Evolutionary conservation across 2,113 vertebrate species (phyloP).

Genomic region (Bagarius yarrelli): DNA sequence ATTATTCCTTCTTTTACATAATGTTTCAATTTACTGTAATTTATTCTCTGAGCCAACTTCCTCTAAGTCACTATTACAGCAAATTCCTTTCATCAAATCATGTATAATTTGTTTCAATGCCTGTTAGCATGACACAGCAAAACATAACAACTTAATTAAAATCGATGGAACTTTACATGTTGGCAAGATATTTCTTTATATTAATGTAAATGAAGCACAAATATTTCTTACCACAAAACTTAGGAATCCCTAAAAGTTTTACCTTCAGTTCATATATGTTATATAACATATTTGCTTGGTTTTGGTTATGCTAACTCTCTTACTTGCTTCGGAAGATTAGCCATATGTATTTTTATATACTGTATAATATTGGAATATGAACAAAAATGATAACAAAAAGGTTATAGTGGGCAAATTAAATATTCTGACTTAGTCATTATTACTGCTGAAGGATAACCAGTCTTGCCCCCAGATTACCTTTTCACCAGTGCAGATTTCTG

Average conservation of each 20-base stretch:
- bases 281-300: no score
- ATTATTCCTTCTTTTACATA: not conserved
- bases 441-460: not conserved
- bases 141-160: not conserved
- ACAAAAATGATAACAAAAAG: no score
- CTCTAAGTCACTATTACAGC: not conserved
- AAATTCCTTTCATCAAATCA: not conserved
- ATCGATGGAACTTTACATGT: not conserved
- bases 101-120: not conserved
- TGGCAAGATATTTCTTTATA: not conserved
- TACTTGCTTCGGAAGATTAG: not conserved
- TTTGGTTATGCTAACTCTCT: not conserved
- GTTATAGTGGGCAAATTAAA: not conserved
- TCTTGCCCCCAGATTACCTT: conserved; percentile 28
- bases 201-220: not conserved
- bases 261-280: no score
- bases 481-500: conserved; percentile 30
- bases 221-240: not conserved
- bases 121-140: not conserved
- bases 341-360: not conserved
- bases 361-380: not conserved
- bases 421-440: not conserved
- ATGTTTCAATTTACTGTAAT: not conserved
- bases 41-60: not conserved
- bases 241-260: not conserved